Evolutionary conservation across 2,797 vertebrate species (phyloP).

Genomic region (Kryptopterus vitreolus): DNA sequence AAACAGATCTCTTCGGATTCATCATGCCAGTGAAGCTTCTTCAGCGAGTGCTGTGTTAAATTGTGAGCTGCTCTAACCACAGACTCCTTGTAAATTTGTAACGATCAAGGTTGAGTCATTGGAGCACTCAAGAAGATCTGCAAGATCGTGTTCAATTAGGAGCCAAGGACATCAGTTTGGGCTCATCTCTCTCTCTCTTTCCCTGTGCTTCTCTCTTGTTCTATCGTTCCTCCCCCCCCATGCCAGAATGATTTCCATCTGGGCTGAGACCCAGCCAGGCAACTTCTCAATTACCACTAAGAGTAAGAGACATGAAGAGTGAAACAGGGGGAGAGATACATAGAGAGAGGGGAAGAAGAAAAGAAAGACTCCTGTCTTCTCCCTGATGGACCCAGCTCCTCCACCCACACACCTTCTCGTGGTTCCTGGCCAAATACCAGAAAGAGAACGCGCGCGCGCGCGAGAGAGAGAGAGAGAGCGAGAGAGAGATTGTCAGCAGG

Average conservation of each 20-base stretch:
- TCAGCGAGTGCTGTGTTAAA: constrained; percentile 13
- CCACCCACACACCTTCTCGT: constrained; percentile 50
- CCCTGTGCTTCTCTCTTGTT: constrained; percentile 10
- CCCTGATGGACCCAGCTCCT: constrained; percentile 40
- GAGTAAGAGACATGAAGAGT: constrained; percentile 67
- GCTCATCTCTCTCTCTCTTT: background rate
- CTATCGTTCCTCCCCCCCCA: constrained; percentile 26
- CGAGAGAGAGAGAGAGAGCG: background rate
- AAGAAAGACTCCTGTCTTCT: constrained; percentile 50
- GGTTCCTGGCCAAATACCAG: constrained; percentile 45
- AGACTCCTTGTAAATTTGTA: constrained; percentile 25
- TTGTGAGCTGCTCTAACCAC: constrained; percentile 4
- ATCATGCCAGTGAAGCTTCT: constrained; percentile 9
- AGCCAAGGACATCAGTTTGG: constrained; percentile 26
- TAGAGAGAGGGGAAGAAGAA: constrained; percentile 1
- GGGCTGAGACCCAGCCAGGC: constrained; percentile 67
- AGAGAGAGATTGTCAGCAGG: background rate
- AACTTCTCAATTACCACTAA: constrained; percentile 67
- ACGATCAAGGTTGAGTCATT: constrained; percentile 5
- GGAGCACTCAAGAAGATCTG: constrained; percentile 17
- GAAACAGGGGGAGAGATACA: constrained; percentile 18
- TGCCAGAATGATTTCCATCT: constrained; percentile 66
- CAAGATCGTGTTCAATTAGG: constrained; percentile 29
- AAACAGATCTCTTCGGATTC: background rate
- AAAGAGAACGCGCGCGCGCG: constrained; percentile 29